These are phyloP conservation scores for Barnardius zonarius DNA, from an alignment of 2,113 vertebrate genomes.

Conservation along the genomic window DNA sequence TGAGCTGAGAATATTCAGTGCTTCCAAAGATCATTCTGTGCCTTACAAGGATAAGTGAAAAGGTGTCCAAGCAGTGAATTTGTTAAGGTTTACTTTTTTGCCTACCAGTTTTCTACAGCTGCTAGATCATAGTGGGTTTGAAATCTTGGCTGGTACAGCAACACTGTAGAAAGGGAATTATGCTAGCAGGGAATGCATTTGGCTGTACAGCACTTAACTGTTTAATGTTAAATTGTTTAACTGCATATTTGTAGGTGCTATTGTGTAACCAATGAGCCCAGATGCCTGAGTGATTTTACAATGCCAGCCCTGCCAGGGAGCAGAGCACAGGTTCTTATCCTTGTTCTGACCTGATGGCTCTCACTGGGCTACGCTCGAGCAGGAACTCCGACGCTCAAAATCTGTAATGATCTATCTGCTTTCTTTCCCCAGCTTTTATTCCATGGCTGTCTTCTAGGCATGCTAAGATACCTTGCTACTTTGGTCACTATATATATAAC, in stretches of 20 bases:
- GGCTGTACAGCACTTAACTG: background rate
- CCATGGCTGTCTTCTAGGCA: background rate
- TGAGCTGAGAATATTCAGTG: background rate
- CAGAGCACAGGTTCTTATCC: background rate
- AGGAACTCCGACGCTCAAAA: background rate
- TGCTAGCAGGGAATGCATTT: background rate
- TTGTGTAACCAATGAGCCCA: background rate
- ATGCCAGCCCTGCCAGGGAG: background rate
- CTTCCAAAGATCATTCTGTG: background rate
- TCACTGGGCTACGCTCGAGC: background rate
- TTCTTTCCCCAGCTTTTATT: background rate
- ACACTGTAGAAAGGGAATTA: background rate
- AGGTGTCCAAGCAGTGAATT: conserved; percentile 54
- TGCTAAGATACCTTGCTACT: background rate
- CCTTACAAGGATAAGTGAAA: background rate
- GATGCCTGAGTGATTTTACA: background rate
- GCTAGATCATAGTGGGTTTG: background rate
- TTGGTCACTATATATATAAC: background rate
- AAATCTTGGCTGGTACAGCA: background rate
- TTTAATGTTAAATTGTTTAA: conserved; percentile 22
- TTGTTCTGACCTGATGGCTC: background rate
- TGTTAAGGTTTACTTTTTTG: conserved; percentile 7
- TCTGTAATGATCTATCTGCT: background rate
- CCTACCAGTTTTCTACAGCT: background rate
- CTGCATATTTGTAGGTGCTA: background rate